Evolutionary conservation across 2,797 vertebrate species (phyloP), one percentile per base, ranked within the genome.

Genomic region (Sebastiscus tertius): DNA sequence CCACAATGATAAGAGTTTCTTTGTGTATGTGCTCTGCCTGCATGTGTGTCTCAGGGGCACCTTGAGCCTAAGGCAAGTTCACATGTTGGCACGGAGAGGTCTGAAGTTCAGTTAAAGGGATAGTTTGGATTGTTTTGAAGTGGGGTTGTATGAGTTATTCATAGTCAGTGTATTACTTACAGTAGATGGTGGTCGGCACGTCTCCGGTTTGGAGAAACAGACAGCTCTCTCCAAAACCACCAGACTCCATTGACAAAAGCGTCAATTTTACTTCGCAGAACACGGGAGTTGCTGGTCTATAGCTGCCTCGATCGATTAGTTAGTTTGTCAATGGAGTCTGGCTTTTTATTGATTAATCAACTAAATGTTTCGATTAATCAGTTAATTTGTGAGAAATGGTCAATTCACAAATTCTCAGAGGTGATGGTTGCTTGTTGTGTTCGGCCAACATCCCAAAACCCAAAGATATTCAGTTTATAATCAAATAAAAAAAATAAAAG

Each of bases 1-100:
- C 84, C 82, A 81, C 90, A 82, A 33, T 64, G 89, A 94, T 93
- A 92, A 89, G 83, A 72, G 77, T 84, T 79, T 81, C 84, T 89
- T 86, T 90, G 80, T 62, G 31, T 75, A 18, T 86, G 31, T 59
- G 67, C 49, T 85, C 8, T 33, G 13, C 72, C 36, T 80, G 12
- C 1, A 7, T 70, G 26, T 60, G 36, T 83, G 33, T 86, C 12
- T 82, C 22, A 46, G 54, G 81, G 88, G 83, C 84, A 92, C 84
- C 81, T 89, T 85, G 78, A 89, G 83, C 65, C 62, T 11, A 3
- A 36, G 64, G 78, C 66, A 58, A 55, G 59, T 87, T 88, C 80
- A 74, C 73, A 75, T 70, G 46, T 27, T 66, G 49, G 72, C 79
- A 82, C 34, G 61, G 77, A 84, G 39, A 34, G 61, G 36, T 72